Conservation (phyloP, 2,797 vertebrate genomes). For the Aulostomus chinensis region DNA sequence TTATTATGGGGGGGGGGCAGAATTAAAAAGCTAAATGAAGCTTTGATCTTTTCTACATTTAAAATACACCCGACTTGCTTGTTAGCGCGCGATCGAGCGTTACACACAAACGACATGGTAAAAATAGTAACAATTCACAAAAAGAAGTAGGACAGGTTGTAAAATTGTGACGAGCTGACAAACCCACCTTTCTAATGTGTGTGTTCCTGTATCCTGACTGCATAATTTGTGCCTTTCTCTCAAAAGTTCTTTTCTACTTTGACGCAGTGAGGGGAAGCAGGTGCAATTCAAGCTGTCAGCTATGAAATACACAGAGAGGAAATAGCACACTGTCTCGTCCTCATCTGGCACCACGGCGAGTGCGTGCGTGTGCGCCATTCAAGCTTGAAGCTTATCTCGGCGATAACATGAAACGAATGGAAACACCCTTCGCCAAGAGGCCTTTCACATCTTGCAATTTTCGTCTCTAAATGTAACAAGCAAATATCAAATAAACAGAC, state of each 20-base stretch:
- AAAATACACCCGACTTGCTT: conserved; percentile 4
- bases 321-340: conserved; percentile 65
- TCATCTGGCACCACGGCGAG: conserved; percentile 53
- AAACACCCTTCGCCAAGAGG: conserved; percentile 48
- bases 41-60: background rate
- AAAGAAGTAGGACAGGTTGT: background rate
- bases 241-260: conserved; percentile 51
- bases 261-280: conserved; percentile 62
- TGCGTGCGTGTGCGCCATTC: conserved; percentile 15
- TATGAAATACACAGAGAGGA: conserved; percentile 68
- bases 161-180: conserved; percentile 8
- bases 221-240: conserved; percentile 46
- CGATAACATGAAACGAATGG: conserved; percentile 54
- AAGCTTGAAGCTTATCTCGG: conserved; percentile 53
- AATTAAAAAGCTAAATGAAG: conserved; percentile 34
- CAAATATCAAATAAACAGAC: no score
- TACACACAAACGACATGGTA: background rate
- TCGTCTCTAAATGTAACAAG: conserved; percentile 10
- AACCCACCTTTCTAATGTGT: conserved; percentile 4
- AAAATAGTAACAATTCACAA: background rate
- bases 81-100: background rate
- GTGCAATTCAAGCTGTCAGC: conserved; percentile 66
- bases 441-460: conserved; percentile 27
- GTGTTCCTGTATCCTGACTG: conserved; percentile 25
- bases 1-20: conserved; percentile 3